phyloP scores from a whole-genome alignment of 2,888 invertebrate genomes.

The Trichopoda pennipes region DNA sequence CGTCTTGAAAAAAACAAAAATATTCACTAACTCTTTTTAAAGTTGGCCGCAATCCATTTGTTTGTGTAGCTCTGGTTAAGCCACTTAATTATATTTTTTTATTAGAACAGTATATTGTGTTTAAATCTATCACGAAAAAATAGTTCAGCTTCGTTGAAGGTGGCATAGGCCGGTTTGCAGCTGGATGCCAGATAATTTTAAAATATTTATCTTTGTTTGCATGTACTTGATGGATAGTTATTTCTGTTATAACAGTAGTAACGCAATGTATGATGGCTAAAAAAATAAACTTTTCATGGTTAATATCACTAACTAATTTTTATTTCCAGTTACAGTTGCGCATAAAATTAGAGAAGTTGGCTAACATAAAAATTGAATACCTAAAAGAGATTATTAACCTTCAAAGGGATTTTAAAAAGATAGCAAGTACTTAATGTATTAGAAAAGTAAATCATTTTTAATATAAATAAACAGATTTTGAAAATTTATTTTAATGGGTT shows the following conservation, averaged over 20 bases:
- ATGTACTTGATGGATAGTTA: background rate
- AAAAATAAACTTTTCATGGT: conserved; percentile 16
- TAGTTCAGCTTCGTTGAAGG: conserved; percentile 59
- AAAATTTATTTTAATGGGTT: no score
- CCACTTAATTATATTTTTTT: conserved; percentile 20
- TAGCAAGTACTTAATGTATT: no score
- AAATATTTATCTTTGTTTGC: background rate
- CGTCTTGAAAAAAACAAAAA: no score
- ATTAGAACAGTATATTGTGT: conserved; percentile 3
- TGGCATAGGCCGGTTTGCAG: conserved; percentile 12
- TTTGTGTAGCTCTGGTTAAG: conserved; percentile 44
- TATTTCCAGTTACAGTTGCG: background rate
- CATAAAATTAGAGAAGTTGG: background rate
- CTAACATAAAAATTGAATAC: no score
- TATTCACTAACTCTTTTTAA: no score
- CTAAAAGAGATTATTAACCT: background rate
- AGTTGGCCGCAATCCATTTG: conserved; percentile 43
- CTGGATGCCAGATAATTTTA: conserved; percentile 8
- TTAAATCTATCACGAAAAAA: conserved; percentile 13
- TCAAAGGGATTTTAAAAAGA: no score
- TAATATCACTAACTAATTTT: conserved; percentile 25
- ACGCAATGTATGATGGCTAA: conserved; percentile 17
- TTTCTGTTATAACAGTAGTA: conserved; percentile 47
- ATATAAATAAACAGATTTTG: no score
- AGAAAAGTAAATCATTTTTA: no score